Conservation (phyloP, 2,113 vertebrate species). For the Rhea americana region DNA sequence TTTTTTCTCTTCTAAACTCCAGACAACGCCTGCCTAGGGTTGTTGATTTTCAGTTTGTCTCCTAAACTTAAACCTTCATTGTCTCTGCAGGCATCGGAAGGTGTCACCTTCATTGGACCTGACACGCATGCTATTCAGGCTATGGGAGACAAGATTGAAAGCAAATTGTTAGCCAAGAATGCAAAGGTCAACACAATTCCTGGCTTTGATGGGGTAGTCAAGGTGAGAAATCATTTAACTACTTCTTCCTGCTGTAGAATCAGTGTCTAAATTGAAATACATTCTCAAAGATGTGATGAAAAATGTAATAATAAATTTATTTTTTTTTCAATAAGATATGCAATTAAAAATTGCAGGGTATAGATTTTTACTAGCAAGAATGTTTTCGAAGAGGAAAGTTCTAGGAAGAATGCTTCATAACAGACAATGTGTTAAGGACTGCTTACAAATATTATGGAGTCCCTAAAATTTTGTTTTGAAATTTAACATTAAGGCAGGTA, state of each 20-base stretch:
- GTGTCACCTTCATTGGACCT: slow-evolving; percentile 93
- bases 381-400: not conserved
- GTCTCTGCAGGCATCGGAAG: slow-evolving; percentile 87
- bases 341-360: not conserved
- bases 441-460: not conserved
- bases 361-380: not conserved
- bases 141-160: slow-evolving; percentile 98
- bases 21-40: slow-evolving; percentile 61
- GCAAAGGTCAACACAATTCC: slow-evolving; percentile 97
- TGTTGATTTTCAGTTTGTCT: slow-evolving; percentile 67
- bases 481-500: not conserved
- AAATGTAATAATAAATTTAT: slow-evolving; percentile 22
- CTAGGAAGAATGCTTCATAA: not conserved
- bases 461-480: not conserved
- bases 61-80: slow-evolving; percentile 82
- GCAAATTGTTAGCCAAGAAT: slow-evolving; percentile 95
- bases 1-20: slow-evolving; percentile 33
- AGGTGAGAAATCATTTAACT: slow-evolving; percentile 81
- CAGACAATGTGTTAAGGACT: not conserved
- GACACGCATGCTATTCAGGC: slow-evolving; percentile 92
- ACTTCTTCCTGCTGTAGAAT: slow-evolving; percentile 10
- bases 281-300: not conserved
- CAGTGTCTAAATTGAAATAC: not conserved
- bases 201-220: slow-evolving; percentile 95
- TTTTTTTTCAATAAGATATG: not conserved